Conservation (phyloP, 2,888 invertebrate species). For the Allygus modestus region DNA sequence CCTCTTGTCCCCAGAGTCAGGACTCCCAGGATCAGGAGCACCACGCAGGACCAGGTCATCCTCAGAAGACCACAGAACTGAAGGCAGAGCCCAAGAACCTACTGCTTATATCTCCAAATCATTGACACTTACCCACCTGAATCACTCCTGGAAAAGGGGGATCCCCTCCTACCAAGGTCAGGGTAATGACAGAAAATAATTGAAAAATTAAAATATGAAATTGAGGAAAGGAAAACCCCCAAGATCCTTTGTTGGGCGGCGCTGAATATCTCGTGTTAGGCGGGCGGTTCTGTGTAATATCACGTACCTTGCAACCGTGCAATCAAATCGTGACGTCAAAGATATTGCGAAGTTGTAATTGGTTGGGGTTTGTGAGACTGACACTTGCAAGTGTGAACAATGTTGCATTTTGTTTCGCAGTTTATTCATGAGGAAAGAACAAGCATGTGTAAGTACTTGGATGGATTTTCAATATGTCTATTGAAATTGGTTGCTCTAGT, state of each 20-base stretch:
- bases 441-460: no score
- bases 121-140: not conserved
- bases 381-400: no score
- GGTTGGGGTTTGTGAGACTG: no score
- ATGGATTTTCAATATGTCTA: no score
- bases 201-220: not conserved
- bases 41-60: not conserved
- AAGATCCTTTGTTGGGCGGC: not conserved
- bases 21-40: not conserved
- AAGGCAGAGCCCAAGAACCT: not conserved
- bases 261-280: not conserved
- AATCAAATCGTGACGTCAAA: no score
- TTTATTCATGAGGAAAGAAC: no score
- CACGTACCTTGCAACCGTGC: not conserved
- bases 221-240: not conserved
- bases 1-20: not conserved
- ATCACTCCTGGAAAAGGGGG: slow-evolving; percentile 2
- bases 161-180: slow-evolving; percentile 7
- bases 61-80: not conserved
- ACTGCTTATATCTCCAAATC: not conserved
- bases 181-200: slow-evolving; percentile 4
- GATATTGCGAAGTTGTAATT: no score
- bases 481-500: no score
- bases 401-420: no score
- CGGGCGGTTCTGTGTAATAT: not conserved